Conservation (phyloP, 2,888 invertebrate species). For the Diarsia dahlii region DNA sequence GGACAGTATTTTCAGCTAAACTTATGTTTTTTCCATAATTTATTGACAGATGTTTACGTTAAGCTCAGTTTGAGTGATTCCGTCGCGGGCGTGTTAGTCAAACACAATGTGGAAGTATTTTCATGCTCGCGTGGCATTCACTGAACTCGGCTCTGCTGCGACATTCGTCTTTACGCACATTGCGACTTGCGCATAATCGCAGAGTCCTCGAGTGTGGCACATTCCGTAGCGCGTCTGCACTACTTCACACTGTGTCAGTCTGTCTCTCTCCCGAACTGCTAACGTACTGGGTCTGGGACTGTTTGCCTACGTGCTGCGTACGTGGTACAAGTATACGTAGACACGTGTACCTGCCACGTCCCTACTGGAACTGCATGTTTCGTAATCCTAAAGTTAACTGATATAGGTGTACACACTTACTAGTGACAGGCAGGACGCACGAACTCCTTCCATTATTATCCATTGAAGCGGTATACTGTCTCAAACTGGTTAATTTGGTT, state of each 20-base stretch:
- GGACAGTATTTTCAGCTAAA: background rate
- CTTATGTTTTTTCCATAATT: background rate
- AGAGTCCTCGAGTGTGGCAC: slow-evolving; percentile 2
- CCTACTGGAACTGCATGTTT: background rate
- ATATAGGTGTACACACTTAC: background rate
- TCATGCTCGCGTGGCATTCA: background rate
- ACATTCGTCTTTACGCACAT: background rate
- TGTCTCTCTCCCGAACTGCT: background rate
- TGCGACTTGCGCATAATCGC: background rate
- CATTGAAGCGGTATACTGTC: background rate
- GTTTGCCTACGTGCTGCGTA: background rate
- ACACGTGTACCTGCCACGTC: background rate
- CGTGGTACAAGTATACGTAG: background rate
- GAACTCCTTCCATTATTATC: background rate
- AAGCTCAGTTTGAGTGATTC: background rate
- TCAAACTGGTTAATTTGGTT: background rate
- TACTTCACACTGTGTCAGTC: background rate
- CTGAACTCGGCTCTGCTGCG: background rate
- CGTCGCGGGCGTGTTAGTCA: no score
- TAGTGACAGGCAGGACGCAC: background rate
- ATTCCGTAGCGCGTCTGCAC: background rate
- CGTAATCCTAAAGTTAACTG: background rate
- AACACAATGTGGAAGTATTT: background rate
- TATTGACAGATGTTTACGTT: background rate
- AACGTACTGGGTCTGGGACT: no score